These are phyloP conservation scores for Cataglyphis hispanica DNA, from an alignment of 1,140 invertebrate genomes.

Conservation along the genomic window DNA sequence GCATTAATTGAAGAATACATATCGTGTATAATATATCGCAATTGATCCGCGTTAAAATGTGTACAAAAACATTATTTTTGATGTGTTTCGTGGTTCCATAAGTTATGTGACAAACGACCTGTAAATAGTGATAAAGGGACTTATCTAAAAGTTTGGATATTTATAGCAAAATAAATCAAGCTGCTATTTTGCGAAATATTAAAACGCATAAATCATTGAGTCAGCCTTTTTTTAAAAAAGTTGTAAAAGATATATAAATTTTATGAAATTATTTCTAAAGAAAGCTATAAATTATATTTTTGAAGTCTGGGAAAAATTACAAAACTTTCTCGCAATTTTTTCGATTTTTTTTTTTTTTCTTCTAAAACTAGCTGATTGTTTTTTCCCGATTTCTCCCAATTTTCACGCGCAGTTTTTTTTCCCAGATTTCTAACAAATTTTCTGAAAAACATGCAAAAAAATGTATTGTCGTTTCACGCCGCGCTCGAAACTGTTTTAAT, in stretches of 20 bases:
- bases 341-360: not conserved
- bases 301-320: not conserved
- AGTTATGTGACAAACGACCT: conserved; percentile 31
- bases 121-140: conserved; percentile 46
- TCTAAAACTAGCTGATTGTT: not conserved
- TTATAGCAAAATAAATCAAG: conserved; percentile 14
- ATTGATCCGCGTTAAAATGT: not conserved
- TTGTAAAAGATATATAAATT: not conserved
- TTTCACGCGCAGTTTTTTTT: not conserved
- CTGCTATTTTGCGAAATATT: not conserved
- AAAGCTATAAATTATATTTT: not conserved
- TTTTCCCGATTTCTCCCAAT: not conserved
- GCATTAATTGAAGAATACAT: conserved; percentile 53
- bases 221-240: not conserved
- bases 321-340: not conserved
- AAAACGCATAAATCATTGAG: conserved; percentile 1
- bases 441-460: not conserved
- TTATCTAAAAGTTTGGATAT: conserved; percentile 10
- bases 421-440: not conserved
- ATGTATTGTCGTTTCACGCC: not conserved
- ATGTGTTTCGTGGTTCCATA: not conserved
- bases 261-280: not conserved
- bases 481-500: conserved; percentile 7
- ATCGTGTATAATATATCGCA: not conserved
- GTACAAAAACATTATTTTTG: not conserved